Evolutionary conservation across 2,113 vertebrate genomes (phyloP), one percentile per base, ranked within the genome.

Genomic region (Aphyosemion australe): DNA sequence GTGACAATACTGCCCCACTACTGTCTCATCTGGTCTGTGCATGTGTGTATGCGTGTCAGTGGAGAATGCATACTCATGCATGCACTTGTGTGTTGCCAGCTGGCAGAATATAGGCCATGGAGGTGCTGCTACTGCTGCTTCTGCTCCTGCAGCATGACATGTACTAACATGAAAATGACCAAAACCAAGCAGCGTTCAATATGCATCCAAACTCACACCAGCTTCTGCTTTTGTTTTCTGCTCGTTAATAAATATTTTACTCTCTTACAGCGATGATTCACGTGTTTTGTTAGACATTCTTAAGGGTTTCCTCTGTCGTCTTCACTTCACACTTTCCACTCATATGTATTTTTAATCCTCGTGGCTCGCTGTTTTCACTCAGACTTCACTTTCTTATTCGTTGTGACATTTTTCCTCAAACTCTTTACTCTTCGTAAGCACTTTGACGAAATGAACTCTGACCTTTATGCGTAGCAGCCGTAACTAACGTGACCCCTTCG

Each of bases 51-150:
- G 46, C 62, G 73, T 68, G 53, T 68, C 61, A 74, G 64, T 70
- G 56, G 72, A 69, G 60, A 68, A 50, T 73, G 70, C 60, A 85
- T 60, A 82, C 74, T 72, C 79, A 78, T 75, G 70, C 75, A 79
- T 83, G 74, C 68, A 74, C 59, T 75, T 67, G 43, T 63, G 71
- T 71, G 67, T 68, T 83, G 80, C 80, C 86, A 87, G 89, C 85
- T 88, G 88, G 85, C 80, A 83, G 80, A 88, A 91, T 91, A 76
- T 91, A 89, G 87, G 89, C 85, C 89, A 89, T 67, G 64, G 58
- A 76, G 73, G 68, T 69, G 59, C 74, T 60, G 68, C 26, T 69
- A 56, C 74, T 60, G 68, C 26, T 26, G 26, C 26, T 26, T 26
- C 26, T 26, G 26, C 26, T 26, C 26, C 80, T 56, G 72, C 77